These are phyloP conservation scores for Choreutis nemorana DNA, from an alignment of 2,888 invertebrate genomes.

Conservation along the genomic window DNA sequence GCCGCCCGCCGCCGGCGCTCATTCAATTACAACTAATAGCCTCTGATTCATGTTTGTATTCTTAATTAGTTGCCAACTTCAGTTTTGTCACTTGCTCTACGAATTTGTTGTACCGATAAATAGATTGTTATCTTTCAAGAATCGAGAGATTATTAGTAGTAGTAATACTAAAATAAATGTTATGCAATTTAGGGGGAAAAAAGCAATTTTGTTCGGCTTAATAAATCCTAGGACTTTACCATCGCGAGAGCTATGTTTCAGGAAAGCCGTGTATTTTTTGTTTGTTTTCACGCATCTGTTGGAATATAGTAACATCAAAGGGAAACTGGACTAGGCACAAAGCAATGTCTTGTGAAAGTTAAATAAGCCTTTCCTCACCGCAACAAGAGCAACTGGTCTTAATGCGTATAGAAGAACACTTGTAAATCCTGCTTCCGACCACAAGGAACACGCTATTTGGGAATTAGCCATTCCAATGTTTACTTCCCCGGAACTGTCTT, in stretches of 20 bases:
- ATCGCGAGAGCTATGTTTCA: too few species aligned
- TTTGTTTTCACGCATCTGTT: too few species aligned
- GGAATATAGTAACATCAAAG: slow-evolving; percentile 2
- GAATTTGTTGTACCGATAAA: slow-evolving; percentile 42
- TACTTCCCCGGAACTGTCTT: too few species aligned
- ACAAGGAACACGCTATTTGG: slow-evolving; percentile 38
- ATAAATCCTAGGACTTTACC: too few species aligned
- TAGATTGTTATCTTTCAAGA: too few species aligned
- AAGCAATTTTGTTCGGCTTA: too few species aligned
- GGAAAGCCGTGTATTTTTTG: too few species aligned
- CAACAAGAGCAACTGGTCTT: slow-evolving; percentile 38
- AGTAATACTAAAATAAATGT: too few species aligned
- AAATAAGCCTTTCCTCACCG: slow-evolving; percentile 22
- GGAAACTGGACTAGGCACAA: slow-evolving; percentile 8
- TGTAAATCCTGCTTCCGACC: slow-evolving; percentile 47
- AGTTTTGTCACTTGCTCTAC: slow-evolving; percentile 66
- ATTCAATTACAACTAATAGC: slow-evolving; percentile 67
- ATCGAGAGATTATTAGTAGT: too few species aligned
- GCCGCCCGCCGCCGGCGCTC: slow-evolving; percentile 55
- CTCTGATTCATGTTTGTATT: slow-evolving; percentile 67
- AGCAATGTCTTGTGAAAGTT: slow-evolving; percentile 20
- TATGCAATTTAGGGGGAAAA: too few species aligned
- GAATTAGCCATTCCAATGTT: too few species aligned
- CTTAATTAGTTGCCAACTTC: slow-evolving; percentile 62
- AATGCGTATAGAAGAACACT: slow-evolving; percentile 52